Base-by-base conservation (phyloP, 92 coral and sea anemone genomes). In the Virgularia gustaviana region DNA sequence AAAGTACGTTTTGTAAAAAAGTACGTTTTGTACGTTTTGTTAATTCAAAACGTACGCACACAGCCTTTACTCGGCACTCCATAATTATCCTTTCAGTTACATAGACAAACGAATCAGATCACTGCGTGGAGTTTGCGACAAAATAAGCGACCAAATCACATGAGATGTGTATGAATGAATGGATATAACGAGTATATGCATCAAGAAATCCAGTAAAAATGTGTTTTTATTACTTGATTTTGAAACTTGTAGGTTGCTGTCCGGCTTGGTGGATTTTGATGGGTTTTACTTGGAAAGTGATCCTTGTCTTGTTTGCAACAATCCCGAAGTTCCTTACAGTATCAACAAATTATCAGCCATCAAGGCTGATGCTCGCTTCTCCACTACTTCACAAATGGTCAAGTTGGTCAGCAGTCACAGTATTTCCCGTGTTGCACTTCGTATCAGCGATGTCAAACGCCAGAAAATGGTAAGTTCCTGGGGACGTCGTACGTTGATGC, bases 201-300 rank as follows among this genome's bases (percentile, higher is more conserved):
- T 16, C 16, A 37, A 11, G 9, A 34, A n/a, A 18, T 15, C 24
- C 20, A 0, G 30, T 27, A 37, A 5, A 27, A 28, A 15, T 47
- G 33, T 25, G 36, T 32, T 15, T 15, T 73, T 12, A 35, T 15
- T 27, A 18, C 24, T 11, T 19, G 30, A 15, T 71, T 51, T 5
- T 38, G 0, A 72, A 23, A 71, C 30, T 49, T 25, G 35, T 57
- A 92, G 98, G 68, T 86, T 92, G 89, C 79, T 92, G 70, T 88
- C 98, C 45, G 98, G 98, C 5, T 86, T 84, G 66, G 98, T 92
- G 12, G 96, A 92, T 63, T 92, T 92, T 73, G 98, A 92, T 75
- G 98, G 98, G 19, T 92, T 89, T 62, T 92, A 92, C 73, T 73
- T 92, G 80, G 98, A 92, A 80, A 92, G 98, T 78, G 98, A 92